Percentiles rank a stretch among this genome's conserved stretches.
Conservation (phyloP, 2,797 vertebrate species). For the Acridotheres tristis region DNA sequence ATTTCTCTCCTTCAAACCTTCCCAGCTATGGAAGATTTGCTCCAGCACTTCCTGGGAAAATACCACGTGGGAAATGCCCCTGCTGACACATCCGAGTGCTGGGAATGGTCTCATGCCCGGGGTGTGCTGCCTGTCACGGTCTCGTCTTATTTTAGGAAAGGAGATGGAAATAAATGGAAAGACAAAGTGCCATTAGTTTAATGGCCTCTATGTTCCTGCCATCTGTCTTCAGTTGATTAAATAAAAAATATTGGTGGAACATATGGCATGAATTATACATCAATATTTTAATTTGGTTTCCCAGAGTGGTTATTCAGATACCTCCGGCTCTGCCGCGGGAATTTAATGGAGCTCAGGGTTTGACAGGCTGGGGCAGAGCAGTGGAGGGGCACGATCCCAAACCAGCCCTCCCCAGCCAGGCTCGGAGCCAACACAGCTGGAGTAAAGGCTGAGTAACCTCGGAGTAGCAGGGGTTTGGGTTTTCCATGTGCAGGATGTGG, state of each 20-base stretch:
- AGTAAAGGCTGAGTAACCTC: neutral
- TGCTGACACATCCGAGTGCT: fast-evolving
- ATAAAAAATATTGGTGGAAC: constrained; percentile 75
- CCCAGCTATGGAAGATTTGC: fast-evolving
- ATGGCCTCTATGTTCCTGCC: constrained; percentile 73
- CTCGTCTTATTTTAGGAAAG: constrained; percentile 3
- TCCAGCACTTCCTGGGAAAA: neutral
- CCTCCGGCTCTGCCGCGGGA: neutral
- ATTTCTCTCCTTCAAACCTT: neutral
- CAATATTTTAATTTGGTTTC: constrained; percentile 69
- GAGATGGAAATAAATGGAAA: constrained; percentile 65
- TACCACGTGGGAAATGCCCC: neutral
- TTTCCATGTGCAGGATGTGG: neutral
- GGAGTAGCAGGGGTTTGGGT: neutral
- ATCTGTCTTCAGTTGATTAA: constrained; percentile 79
- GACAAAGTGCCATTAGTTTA: constrained; percentile 74
- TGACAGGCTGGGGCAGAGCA: neutral
- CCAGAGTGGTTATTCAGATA: constrained; percentile 12
- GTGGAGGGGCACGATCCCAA: neutral
- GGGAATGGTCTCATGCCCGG: fast-evolving
- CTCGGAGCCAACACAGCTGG: fast-evolving
- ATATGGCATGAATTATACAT: constrained; percentile 77
- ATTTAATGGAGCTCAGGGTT: neutral
- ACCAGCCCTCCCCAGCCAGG: fast-evolving
- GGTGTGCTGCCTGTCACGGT: neutral